Base-by-base conservation (phyloP, 2,888 invertebrate species). In the Linnaemya vulpina region DNA sequence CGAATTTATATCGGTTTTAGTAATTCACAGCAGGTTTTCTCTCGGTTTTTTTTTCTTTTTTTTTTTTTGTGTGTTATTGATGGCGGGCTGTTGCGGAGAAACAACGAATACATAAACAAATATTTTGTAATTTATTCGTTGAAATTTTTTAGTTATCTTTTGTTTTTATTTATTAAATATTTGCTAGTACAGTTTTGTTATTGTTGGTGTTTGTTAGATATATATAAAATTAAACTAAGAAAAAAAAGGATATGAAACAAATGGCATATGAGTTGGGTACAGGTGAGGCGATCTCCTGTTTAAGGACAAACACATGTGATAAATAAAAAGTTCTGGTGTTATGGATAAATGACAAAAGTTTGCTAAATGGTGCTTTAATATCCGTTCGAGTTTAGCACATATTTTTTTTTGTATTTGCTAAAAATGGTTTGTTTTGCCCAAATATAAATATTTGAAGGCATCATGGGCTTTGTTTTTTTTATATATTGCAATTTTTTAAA, bases 301-400 rank as follows among this genome's bases (percentile, higher is more conserved):
- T 49, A 1, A 17, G 25, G 25, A 20, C 53, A 40, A 17, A 49
- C 25, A 49, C 22, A 17, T 25, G 13, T 13, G 25, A 38, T n/a
- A 7, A 20, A 25, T 1, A 13, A 15, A 58, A 40, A 30, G 8
- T n/a, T 20, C 15, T 0, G n/a, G 17, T 13, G 15, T 73, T 35
- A n/a, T 38, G 13, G 1, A 1, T 13, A 30, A 17, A 25, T 15
- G 15, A 13, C 74, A 43, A 40, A 49, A 25, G 49, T 76, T 62
- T 49, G 40, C 30, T n/a, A 38, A 75, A 75, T 70, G 46, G 60
- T 22, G 11, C 65, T 84, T 83, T 76, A 86, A 83, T 79, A 76
- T 79, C 83, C 83, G 75, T 20, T 83, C 20, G 43, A 77, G 20
- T 74, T 65, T 25, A 9, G 30, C 58, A 65, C 4, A 62, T 38